phyloP scores from a whole-genome alignment of 2,797 vertebrate genomes.

The Pseudochirops cupreus region DNA sequence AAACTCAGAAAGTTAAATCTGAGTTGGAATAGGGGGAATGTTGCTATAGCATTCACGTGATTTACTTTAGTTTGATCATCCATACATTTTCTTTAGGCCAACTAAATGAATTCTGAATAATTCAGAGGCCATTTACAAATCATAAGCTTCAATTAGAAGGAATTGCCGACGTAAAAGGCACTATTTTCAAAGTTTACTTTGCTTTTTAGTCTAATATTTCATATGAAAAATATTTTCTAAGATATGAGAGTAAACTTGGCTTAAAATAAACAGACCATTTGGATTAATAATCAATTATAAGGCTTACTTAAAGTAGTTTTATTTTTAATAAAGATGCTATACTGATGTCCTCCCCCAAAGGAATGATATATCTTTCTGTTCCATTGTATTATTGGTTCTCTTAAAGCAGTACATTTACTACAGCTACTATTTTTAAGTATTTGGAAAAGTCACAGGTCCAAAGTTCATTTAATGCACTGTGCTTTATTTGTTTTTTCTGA shows the following conservation, averaged over 20 bases:
- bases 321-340: neutral
- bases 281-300: neutral
- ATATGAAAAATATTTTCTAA: neutral
- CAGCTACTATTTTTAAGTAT: constrained; percentile 9
- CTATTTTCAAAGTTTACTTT: constrained; percentile 1
- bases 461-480: neutral
- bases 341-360: neutral
- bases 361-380: neutral
- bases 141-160: neutral
- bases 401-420: constrained; percentile 10
- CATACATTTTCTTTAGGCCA: neutral
- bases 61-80: neutral
- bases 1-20: neutral
- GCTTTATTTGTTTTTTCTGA: neutral
- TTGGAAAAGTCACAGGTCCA: neutral
- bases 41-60: neutral
- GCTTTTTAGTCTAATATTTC: neutral
- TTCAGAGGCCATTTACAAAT: neutral
- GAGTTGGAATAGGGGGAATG: neutral
- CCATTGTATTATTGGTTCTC: neutral
- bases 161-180: neutral
- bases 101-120: neutral
- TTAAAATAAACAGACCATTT: neutral
- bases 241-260: neutral
- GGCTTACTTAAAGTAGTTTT: neutral